A percentile compares a stretch with the other conserved stretches of the same genome.
These are phyloP conservation scores for Phainopepla nitens DNA, from an alignment of 2,113 vertebrate genomes.

Conservation along the genomic window DNA sequence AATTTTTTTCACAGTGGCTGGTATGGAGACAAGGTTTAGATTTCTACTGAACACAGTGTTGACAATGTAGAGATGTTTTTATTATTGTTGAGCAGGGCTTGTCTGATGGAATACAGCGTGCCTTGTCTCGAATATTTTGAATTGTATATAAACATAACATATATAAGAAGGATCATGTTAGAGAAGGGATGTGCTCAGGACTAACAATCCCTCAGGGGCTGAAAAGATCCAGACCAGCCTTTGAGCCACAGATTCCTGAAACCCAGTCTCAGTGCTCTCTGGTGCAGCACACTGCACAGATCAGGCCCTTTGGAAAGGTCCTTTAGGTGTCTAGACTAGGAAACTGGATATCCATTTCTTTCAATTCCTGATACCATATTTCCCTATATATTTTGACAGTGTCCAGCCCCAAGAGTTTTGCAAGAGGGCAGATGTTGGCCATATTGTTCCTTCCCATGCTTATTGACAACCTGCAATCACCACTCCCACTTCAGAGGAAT, in stretches of 20 bases:
- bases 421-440: background rate
- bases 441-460: background rate
- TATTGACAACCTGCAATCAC: background rate
- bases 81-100: background rate
- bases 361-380: background rate
- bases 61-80: background rate
- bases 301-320: background rate
- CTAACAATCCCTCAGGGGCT: background rate
- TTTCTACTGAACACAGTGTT: background rate
- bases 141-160: background rate
- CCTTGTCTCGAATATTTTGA: background rate
- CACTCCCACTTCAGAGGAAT: background rate
- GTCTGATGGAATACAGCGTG: background rate
- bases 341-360: background rate
- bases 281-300: background rate
- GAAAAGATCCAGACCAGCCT: background rate
- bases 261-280: rapidly evolving
- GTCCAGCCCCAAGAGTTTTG: background rate
- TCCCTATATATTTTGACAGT: background rate
- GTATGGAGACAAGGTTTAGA: background rate
- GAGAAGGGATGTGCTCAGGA: background rate
- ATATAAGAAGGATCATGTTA: background rate
- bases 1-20: background rate
- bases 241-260: background rate
- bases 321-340: background rate